Percentiles rank a stretch among this genome's conserved stretches.
These are phyloP conservation scores for Leiothrix lutea DNA, from an alignment of 2,113 vertebrate genomes.

Conservation along the genomic window DNA sequence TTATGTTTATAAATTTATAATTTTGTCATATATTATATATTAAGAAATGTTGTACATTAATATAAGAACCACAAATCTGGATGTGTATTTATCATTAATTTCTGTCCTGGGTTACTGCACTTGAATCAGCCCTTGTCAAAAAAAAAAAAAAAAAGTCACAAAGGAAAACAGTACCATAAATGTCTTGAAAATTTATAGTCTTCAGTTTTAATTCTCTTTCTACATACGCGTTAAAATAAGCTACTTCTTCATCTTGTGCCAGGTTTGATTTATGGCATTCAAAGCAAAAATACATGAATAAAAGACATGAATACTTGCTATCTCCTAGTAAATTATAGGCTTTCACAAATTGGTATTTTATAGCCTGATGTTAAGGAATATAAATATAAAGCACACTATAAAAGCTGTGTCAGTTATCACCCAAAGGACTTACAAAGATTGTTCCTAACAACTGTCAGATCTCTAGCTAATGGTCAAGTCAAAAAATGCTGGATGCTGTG, in stretches of 20 bases:
- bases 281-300: background rate
- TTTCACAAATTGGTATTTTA: conserved; percentile 24
- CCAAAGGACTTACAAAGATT: background rate
- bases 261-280: background rate
- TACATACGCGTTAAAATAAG: background rate
- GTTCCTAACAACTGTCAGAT: background rate
- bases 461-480: background rate
- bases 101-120: background rate
- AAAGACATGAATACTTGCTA: background rate
- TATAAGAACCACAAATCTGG: background rate
- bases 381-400: background rate
- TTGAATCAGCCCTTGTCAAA: background rate
- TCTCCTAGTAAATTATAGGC: conserved; percentile 15
- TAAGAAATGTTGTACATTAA: background rate
- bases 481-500: background rate
- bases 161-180: background rate
- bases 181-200: background rate
- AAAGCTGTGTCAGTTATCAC: background rate
- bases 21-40: background rate
- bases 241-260: background rate
- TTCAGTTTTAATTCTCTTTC: background rate
- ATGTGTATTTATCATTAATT: background rate
- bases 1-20: background rate
- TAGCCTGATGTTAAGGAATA: background rate
- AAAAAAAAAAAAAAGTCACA: background rate